Percentiles rank a stretch among this genome's conserved stretches.
These are phyloP conservation scores for Pecten maximus DNA, from an alignment of 2,888 invertebrate genomes.

Conservation along the genomic window DNA sequence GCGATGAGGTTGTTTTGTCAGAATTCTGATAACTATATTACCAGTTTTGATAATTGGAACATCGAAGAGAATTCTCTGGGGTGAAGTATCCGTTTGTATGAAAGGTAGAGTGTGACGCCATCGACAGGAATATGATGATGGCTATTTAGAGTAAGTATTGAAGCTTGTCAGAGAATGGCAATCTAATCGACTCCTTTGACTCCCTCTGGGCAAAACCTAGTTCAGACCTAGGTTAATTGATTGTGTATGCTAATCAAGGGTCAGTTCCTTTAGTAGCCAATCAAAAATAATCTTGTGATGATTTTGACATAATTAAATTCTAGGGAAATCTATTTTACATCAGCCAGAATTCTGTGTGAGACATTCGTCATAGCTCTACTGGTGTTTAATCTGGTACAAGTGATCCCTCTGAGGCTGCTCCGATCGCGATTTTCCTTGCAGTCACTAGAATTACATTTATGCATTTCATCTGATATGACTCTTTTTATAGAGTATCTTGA, in stretches of 20 bases:
- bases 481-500: not conserved
- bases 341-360: not conserved
- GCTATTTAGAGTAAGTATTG: not conserved
- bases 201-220: not conserved
- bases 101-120: not conserved
- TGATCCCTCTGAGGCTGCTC: no score
- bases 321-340: not conserved
- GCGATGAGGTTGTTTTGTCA: not conserved
- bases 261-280: not conserved
- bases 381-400: no score
- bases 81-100: not conserved
- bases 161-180: not conserved
- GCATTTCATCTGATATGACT: not conserved
- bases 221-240: not conserved
- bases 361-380: no score
- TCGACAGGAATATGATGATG: not conserved
- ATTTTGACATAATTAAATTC: not conserved
- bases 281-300: not conserved
- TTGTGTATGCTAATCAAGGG: not conserved
- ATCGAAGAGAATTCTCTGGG: not conserved
- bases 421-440: not conserved
- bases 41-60: not conserved
- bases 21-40: not conserved
- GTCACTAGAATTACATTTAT: conserved; percentile 13
- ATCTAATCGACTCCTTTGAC: not conserved